phyloP scores from a whole-genome alignment of 2,797 vertebrate species.

The Catamblyrhynchus diadema region DNA sequence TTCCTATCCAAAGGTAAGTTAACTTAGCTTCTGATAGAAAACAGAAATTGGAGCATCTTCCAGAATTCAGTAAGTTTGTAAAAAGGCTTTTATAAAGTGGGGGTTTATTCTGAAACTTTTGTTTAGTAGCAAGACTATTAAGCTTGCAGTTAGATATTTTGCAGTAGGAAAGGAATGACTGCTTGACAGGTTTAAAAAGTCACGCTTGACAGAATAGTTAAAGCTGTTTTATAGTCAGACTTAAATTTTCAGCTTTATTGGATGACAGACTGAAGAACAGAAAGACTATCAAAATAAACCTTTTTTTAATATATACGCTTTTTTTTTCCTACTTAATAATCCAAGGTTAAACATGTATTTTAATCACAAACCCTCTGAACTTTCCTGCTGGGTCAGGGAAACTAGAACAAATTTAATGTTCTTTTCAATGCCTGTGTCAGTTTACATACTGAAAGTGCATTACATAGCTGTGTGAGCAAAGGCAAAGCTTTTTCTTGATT shows the following conservation, averaged over 20 bases:
- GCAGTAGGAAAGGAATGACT: conserved; percentile 52
- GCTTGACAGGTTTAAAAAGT: conserved; percentile 69
- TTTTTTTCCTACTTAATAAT: conserved; percentile 10
- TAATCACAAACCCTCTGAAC: conserved; percentile 32
- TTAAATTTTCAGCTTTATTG: conserved; percentile 62
- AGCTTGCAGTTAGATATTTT: conserved; percentile 56
- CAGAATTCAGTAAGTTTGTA: not conserved
- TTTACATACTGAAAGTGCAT: not conserved
- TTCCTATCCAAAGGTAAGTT: not conserved
- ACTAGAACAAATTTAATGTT: not conserved
- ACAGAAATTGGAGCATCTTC: not conserved
- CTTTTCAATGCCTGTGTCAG: not conserved
- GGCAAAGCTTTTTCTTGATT: not conserved
- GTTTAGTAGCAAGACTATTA: conserved; percentile 12
- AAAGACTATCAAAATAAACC: conserved; percentile 48
- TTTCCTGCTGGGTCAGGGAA: not conserved
- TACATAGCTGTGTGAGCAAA: not conserved
- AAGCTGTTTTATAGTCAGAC: conserved; percentile 45
- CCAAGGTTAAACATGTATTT: conserved; percentile 16
- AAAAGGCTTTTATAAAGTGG: not conserved
- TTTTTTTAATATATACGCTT: not conserved
- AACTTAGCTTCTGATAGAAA: not conserved
- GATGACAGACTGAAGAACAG: conserved; percentile 52
- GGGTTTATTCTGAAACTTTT: conserved; percentile 7
- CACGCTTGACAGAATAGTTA: conserved; percentile 54